A percentile compares a stretch with the other conserved stretches of the same genome.
Evolutionary conservation across 1,140 invertebrate genomes (phyloP).

Genomic region (Telenomus remus): DNA sequence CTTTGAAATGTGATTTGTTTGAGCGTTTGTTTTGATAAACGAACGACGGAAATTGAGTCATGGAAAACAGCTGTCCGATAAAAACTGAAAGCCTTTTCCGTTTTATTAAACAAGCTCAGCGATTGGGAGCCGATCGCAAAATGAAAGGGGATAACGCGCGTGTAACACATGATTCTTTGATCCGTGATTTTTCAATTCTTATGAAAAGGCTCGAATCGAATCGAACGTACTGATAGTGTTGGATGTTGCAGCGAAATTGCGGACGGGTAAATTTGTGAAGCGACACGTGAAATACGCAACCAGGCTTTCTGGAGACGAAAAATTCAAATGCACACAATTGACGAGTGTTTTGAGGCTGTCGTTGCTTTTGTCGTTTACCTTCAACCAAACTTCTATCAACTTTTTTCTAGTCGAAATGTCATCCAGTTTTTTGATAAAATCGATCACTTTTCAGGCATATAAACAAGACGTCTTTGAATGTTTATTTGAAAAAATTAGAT

Average conservation of each 20-base stretch:
- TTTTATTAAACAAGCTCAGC: constrained; percentile 37
- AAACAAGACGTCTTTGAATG: no score
- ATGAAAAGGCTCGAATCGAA: constrained; percentile 35
- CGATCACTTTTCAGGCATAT: no score
- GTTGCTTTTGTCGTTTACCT: constrained; percentile 13
- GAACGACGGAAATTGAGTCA: constrained; percentile 3
- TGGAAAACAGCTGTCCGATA: constrained; percentile 18
- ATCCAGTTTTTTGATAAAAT: no score
- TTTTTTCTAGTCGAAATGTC: no score
- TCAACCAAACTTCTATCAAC: neutral
- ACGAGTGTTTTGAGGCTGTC: constrained; percentile 19
- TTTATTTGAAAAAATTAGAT: no score
- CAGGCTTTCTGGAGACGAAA: constrained; percentile 33
- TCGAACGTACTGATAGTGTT: constrained; percentile 31
- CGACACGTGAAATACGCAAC: constrained; percentile 37
- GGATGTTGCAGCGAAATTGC: constrained; percentile 46
- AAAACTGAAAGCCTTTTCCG: constrained; percentile 19
- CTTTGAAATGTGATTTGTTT: neutral
- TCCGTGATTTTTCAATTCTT: constrained; percentile 42
- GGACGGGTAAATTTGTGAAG: constrained; percentile 49
- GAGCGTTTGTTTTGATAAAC: neutral
- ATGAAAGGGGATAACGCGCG: constrained; percentile 24
- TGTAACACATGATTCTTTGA: constrained; percentile 41
- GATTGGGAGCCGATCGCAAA: constrained; percentile 17
- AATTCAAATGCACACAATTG: constrained; percentile 49